These are phyloP conservation scores for Rosalia funebris DNA, from an alignment of 2,888 invertebrate genomes.

Conservation along the genomic window DNA sequence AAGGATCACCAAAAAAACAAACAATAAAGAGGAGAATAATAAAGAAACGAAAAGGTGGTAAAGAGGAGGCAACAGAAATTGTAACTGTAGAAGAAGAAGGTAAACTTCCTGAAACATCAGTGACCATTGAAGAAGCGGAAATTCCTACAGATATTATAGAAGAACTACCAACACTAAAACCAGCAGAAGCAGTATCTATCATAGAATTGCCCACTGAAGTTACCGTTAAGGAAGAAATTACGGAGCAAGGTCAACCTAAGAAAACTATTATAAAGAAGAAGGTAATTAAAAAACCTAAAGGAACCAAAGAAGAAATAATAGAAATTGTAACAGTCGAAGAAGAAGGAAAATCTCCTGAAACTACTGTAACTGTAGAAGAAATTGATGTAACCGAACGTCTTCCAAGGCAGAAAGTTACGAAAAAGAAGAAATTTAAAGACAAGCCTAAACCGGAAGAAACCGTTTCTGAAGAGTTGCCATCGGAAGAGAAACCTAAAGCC, in stretches of 20 bases:
- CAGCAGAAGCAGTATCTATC: slow-evolving; percentile 44
- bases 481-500: slow-evolving; percentile 49
- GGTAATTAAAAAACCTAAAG: slow-evolving; percentile 57
- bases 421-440: slow-evolving; percentile 34
- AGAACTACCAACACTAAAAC: slow-evolving; percentile 47
- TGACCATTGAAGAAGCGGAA: slow-evolving; percentile 48
- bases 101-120: slow-evolving; percentile 58
- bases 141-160: slow-evolving; percentile 47
- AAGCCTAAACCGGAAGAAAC: slow-evolving; percentile 27
- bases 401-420: slow-evolving; percentile 27
- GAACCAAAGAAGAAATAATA: slow-evolving; percentile 57
- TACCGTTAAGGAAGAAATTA: slow-evolving; percentile 47
- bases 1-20: slow-evolving; percentile 47
- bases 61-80: slow-evolving; percentile 50
- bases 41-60: slow-evolving; percentile 60
- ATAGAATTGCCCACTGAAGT: slow-evolving; percentile 47
- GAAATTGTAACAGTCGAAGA: slow-evolving; percentile 52
- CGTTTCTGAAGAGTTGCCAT: slow-evolving; percentile 42
- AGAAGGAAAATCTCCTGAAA: slow-evolving; percentile 60
- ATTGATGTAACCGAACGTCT: slow-evolving; percentile 46
- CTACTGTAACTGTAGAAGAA: slow-evolving; percentile 58
- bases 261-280: slow-evolving; percentile 54
- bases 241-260: slow-evolving; percentile 46
- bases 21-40: slow-evolving; percentile 60
- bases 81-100: slow-evolving; percentile 60